Percentiles rank a stretch among this genome's conserved stretches.
Conservation (phyloP, 2,888 invertebrate species). For the Palloptera scutellata region DNA sequence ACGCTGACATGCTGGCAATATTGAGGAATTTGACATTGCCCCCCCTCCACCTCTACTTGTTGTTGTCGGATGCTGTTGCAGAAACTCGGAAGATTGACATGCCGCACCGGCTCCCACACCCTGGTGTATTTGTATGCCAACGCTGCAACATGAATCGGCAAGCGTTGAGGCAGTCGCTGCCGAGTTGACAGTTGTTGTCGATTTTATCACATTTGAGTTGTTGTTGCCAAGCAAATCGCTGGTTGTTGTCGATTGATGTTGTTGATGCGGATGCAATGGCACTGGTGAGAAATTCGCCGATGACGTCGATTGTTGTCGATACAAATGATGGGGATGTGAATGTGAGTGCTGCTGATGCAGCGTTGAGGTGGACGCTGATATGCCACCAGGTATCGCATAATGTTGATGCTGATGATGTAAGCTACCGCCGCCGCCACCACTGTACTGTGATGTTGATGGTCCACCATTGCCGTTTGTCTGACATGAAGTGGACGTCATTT, state of each 20-base stretch:
- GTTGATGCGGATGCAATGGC: slow-evolving; percentile 61
- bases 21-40: background rate
- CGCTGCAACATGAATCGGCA: slow-evolving; percentile 61
- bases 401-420: slow-evolving; percentile 40
- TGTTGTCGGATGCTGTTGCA: slow-evolving; percentile 44
- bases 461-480: slow-evolving; percentile 57
- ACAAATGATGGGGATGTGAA: slow-evolving; percentile 49
- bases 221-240: slow-evolving; percentile 60
- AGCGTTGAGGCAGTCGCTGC: slow-evolving; percentile 61
- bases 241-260: slow-evolving; percentile 63
- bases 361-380: slow-evolving; percentile 54
- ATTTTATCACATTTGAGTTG: slow-evolving; percentile 63
- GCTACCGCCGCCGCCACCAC: slow-evolving; percentile 23
- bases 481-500: slow-evolving; percentile 60
- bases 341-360: slow-evolving; percentile 45
- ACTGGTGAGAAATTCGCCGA: slow-evolving; percentile 63
- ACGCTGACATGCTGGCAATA: slow-evolving; percentile 54
- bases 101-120: slow-evolving; percentile 56
- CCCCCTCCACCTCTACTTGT: slow-evolving; percentile 39
- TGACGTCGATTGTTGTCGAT: slow-evolving; percentile 61
- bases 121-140: slow-evolving; percentile 57
- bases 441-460: slow-evolving; percentile 41
- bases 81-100: slow-evolving; percentile 55
- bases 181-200: slow-evolving; percentile 61
- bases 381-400: slow-evolving; percentile 36